Evolutionary conservation across 2,888 invertebrate species (phyloP), one percentile per base, ranked within the genome.

Genomic region (Abrostola triplasia): DNA sequence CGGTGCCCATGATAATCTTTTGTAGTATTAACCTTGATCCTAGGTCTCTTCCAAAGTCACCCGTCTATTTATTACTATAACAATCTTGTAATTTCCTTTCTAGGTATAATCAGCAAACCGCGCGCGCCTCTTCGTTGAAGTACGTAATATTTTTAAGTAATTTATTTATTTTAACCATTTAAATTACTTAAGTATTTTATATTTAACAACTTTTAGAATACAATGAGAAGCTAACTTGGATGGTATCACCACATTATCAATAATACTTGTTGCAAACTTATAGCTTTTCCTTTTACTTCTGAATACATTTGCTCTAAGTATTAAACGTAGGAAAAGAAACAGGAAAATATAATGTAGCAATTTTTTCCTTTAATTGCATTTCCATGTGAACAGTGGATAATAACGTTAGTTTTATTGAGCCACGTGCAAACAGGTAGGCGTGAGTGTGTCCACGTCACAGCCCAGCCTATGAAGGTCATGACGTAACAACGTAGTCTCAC

Each of bases 91-190:
- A 88, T 93, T 93, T 93, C 92, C 90, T 92, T 93, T 93, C 93
- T 93, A 94, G 93, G 93, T 94, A 94, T 94, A 93, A 92, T 90
- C 93, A 94, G 90, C 93, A 92, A 92, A 90, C 91, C 90, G 93
- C 92, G 90, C 93, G 93, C 88, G 89, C 92, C 83, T 92, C 93
- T 90, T 92, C 93, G 91, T 88, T 93, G 81, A 94, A 94, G 93
- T 94, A 94, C 93, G 93, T 94, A 94, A 91, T 83, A 83, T 77
- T 85, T 71, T 88, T 80, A 68, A 80, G 56, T 68, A 55, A 82
- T 86, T 86, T 83, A 79, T 83, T 84, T 78, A 78, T 81, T 79
- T 80, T 84, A 71, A 70, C 79, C 67, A 72, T 65, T 64, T 64
- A 70, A 42, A 59, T 67, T 55, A 68, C 57, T 59, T 66, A 57